Percentiles rank a stretch among this genome's conserved stretches.
Evolutionary conservation across 2,113 vertebrate species (phyloP).

Genomic region (Cryptotis parvus): DNA sequence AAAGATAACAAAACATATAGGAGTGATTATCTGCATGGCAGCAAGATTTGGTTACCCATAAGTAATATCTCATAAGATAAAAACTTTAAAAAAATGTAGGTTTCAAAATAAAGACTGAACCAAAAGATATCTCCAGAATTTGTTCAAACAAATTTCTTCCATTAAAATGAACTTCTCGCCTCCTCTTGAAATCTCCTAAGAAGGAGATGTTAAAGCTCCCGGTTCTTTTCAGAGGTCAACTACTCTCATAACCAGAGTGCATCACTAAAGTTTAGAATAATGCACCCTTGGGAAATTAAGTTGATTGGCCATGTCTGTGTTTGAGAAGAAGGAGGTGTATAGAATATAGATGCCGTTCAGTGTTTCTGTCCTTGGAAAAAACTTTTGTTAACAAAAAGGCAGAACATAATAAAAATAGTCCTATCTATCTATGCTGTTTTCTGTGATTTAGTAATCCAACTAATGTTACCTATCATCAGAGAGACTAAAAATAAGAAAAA

Average conservation of each 20-base stretch:
- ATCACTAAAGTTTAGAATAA: conserved; percentile 46
- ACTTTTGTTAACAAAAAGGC: conserved; percentile 52
- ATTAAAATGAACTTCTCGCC: conserved; percentile 36
- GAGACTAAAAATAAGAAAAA: conserved; percentile 41
- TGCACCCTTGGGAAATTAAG: background rate
- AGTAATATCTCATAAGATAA: conserved; percentile 11
- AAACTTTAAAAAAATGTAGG: background rate
- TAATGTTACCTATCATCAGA: background rate
- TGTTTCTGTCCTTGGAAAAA: conserved; percentile 30
- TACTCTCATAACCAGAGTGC: background rate
- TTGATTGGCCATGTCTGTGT: background rate
- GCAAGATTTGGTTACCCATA: background rate
- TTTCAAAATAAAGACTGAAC: conserved; percentile 43
- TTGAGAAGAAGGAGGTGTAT: background rate
- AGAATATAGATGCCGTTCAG: background rate
- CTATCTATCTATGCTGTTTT: conserved; percentile 21
- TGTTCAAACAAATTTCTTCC: background rate
- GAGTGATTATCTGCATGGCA: background rate
- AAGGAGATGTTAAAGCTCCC: background rate
- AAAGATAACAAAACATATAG: conserved; percentile 23
- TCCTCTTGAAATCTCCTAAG: conserved; percentile 22
- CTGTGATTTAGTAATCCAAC: conserved; percentile 30
- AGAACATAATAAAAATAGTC: conserved; percentile 40
- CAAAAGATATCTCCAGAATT: conserved; percentile 31
- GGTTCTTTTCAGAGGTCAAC: conserved; percentile 32